Evolutionary conservation across 2,888 invertebrate genomes (phyloP), one percentile per base, ranked within the genome.

Genomic region (Lasioglossum vierecki): DNA sequence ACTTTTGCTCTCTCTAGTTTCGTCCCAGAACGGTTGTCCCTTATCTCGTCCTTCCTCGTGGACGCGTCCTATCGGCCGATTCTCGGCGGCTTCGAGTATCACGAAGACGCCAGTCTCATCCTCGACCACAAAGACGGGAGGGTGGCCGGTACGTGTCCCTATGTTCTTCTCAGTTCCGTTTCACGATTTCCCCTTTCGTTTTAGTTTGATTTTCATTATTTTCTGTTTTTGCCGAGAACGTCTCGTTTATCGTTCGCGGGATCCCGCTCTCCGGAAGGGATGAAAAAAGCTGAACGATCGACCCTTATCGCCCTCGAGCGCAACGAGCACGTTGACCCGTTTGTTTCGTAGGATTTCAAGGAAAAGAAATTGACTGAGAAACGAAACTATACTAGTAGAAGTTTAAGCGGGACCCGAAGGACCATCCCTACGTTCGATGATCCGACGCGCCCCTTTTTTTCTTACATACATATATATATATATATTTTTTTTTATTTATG

Each of bases 81-180:
- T 41, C 66, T 81, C 66, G 11, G 80, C 35, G 79, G 57, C 79
- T 57, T 70, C 76, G 71, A 26, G 44, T 13, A 4, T 22, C 41
- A 22, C 44, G n/a, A 39, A 30, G n/a, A 44, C 57, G 73, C 77
- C 80, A 73, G 26, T 49, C 39, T 80, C 81, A 72, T 74, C 57
- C 76, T 70, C 35, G 68, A 18, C 9, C 22, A 26, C 57, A 2
- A 39, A 60, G 66, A 49, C 49, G 83, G 85, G 84, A 87, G 88
- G 89, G 81, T 80, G 84, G 41, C 35, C 71, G 88, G 85, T 88
- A 79, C 79, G 77, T 80, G 84, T 83, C 81, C 72, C 72, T 82
- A 82, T 80, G 85, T 78, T 80, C 60, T 72, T 79, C 82, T 88
- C 79, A 80, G 80, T 88, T 88, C 79, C 79, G 49, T 79, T 86